Base-by-base conservation (phyloP, 1,140 invertebrate genomes). In the Eriocheir sinensis region DNA sequence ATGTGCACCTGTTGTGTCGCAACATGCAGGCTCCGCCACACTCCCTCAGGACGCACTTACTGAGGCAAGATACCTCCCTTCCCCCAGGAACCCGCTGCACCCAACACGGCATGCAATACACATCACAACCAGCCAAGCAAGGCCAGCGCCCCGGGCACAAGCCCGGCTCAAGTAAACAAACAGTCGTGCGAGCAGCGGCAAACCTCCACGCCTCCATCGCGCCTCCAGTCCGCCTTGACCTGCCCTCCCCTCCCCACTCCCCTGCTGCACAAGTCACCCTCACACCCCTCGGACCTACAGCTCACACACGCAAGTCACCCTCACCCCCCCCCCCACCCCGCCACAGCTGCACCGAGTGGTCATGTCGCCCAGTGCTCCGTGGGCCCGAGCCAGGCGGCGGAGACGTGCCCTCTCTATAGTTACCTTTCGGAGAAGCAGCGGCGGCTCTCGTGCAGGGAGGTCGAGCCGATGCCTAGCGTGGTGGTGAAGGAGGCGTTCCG, bases 361-460 rank as follows among this genome's bases (percentile, higher is more conserved):
- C 89, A 44, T 88, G 27, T 8, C 79, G 3, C 40, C 83, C 34
- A n/a, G 38, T 41, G 30, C 85, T 41, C 60, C 44, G 44, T 72
- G 60, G n/a, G 21, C 60, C 60, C 60, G 60, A 72, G n/a, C n/a
- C n/a, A n/a, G n/a, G n/a, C n/a, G n/a, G n/a, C n/a, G n/a, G n/a
- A n/a, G n/a, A n/a, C 60, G 2, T 72, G 27, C 60, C 27, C 60
- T 72, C 60, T n/a, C 27, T 38, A n/a, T 21, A 79, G 48, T 91
- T 95, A 96, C 95, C 95, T 96, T 90, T 96, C 96, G 0, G 96
- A 96, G 95, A 96, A 95, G 95, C 94, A 95, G 32, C 96, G 89
- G 15, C 96, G 92, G 2, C 94, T 86, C 89, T 96, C 96, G 83
- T 93, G 95, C 72, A 96, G 95, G 32, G 91, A 60, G 21, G 95